These are phyloP conservation scores for Cephalotes varians DNA, from an alignment of 2,888 invertebrate species.

Conservation along the genomic window DNA sequence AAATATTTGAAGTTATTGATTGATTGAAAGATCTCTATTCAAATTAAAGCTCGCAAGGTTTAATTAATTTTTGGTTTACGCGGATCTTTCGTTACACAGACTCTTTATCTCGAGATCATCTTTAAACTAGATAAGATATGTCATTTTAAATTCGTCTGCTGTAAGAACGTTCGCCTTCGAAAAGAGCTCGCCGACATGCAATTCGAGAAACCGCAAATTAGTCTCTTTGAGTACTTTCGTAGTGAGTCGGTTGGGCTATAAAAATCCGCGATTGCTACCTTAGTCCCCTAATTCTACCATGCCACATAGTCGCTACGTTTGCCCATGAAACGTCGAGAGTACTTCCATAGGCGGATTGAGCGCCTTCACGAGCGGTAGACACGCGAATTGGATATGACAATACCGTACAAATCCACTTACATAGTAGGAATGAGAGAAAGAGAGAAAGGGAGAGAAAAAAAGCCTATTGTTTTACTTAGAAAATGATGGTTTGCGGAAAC, in stretches of 20 bases:
- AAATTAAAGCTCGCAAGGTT: neutral
- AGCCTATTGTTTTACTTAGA: constrained; percentile 32
- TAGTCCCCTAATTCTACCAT: constrained; percentile 56
- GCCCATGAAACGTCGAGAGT: constrained; percentile 39
- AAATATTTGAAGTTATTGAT: neutral
- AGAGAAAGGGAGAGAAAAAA: constrained; percentile 18
- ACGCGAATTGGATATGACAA: constrained; percentile 59
- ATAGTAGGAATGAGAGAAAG: neutral
- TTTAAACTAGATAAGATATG: constrained; percentile 12
- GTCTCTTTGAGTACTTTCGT: constrained; percentile 56
- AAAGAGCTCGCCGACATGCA: constrained; percentile 49
- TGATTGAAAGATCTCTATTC: neutral
- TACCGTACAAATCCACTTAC: constrained; percentile 29
- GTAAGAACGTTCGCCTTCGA: constrained; percentile 5
- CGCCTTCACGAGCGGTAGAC: constrained; percentile 51
- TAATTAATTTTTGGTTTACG: neutral
- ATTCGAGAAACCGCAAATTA: constrained; percentile 67
- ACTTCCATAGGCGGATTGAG: constrained; percentile 47
- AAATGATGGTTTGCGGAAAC: constrained; percentile 19
- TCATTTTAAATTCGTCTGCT: neutral
- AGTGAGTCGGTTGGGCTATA: constrained; percentile 54
- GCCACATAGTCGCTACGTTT: constrained; percentile 39
- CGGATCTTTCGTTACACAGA: neutral
- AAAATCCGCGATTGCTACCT: constrained; percentile 68
- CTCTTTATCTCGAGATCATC: too few relatives aligned